Evolutionary conservation across 1,140 invertebrate genomes (phyloP).

Genomic region (Rhynchophorus ferrugineus): DNA sequence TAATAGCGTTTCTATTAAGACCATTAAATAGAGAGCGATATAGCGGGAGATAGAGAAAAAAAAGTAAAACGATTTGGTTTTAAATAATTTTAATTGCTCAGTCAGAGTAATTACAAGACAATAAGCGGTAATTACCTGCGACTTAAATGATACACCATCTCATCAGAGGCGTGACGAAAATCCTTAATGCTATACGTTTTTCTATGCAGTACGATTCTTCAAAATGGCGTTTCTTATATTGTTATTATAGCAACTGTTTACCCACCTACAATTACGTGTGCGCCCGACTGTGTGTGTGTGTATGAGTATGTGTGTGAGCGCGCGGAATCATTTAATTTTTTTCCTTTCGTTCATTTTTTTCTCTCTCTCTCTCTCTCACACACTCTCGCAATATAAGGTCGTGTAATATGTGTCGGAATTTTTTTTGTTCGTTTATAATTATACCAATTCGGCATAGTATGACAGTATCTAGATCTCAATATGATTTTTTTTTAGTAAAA

Average conservation of each 20-base stretch:
- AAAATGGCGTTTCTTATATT: slow-evolving; percentile 2
- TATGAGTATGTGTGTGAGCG: too few species aligned
- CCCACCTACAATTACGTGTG: background rate
- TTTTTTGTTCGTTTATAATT: too few species aligned
- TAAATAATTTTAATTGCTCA: slow-evolving; percentile 7
- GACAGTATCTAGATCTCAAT: too few species aligned
- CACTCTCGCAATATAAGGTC: too few species aligned
- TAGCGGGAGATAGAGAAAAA: background rate
- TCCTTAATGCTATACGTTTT: background rate
- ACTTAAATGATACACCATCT: slow-evolving; percentile 4
- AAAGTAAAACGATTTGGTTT: background rate
- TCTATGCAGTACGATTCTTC: background rate
- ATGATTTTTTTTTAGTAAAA: too few species aligned
- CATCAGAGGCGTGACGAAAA: background rate
- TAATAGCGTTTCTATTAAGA: slow-evolving; percentile 4
- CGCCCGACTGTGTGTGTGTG: too few species aligned
- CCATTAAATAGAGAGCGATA: background rate
- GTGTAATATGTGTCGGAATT: too few species aligned
- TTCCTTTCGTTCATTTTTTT: too few species aligned
- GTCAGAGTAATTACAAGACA: slow-evolving; percentile 2
- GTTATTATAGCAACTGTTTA: background rate
- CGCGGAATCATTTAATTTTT: too few species aligned
- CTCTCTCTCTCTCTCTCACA: too few species aligned
- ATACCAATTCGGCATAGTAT: too few species aligned
- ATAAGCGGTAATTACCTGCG: background rate